Evolutionary conservation across 1,140 invertebrate genomes (phyloP), one percentile per base, ranked within the genome.

Genomic region (Popillia japonica): DNA sequence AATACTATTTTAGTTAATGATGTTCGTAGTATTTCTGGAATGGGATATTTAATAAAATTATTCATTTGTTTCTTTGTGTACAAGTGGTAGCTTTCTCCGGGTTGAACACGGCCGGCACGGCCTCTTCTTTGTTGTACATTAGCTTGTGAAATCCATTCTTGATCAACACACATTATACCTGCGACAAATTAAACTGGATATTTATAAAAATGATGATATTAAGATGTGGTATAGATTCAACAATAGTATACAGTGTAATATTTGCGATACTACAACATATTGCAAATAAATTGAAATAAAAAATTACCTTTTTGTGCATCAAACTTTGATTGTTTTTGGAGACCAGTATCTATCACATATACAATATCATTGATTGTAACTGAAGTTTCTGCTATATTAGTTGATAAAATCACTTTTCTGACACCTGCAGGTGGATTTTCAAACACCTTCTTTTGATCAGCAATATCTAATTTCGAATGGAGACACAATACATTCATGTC

Each of bases 341-440:
- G 86, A 0, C 89, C 90, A 4, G 91, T 92, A 86, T 98, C 96
- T 79, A 98, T 92, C 0, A 98, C 96, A 86, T 94, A 96, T 6
- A 96, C 94, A 0, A 97, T 93, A 86, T 98, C 96, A 79, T 97
- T 94, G 82, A 99, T 97, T 8, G 97, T 98, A 40, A 98, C 95
- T 0, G 96, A 96, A 0, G 96, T 96, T 87, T 98, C 96, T 0
- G 96, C 95, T 79, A 98, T 96, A 83, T 96, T 96, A 11, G 92
- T 96, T 76, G 93, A 87, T 27, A 95, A 83, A 83, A 97, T 95
- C 78, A 94, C 89, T 86, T 95, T 96, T 40, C 93, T 85, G 1
- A 86, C 82, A 6, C 88, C 87, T 3, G 79, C 48, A 22, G 87
- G 85, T 2, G 87, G 78, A 40, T 78, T 79, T 4, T 86, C 72